These are phyloP conservation scores for Silvanus unidentatus DNA, from an alignment of 2,888 invertebrate species.

Conservation along the genomic window DNA sequence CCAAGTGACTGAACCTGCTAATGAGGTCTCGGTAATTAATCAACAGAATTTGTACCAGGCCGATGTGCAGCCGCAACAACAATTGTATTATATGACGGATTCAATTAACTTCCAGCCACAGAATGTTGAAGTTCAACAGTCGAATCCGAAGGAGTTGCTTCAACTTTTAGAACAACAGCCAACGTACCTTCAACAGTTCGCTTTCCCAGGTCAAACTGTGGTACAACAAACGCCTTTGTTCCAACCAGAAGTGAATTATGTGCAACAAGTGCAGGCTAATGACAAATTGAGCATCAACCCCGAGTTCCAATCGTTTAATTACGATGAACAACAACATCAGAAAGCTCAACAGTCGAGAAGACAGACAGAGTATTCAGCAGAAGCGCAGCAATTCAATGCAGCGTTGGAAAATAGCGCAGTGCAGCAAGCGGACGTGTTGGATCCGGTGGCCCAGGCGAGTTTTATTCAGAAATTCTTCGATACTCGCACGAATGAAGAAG, in stretches of 20 bases:
- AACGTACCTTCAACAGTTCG: constrained; percentile 25
- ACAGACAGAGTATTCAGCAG: background rate
- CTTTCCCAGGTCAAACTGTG: constrained; percentile 12
- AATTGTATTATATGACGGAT: constrained; percentile 16
- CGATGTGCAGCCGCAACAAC: constrained; percentile 9
- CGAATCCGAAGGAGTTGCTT: constrained; percentile 20
- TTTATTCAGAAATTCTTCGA: constrained; percentile 35
- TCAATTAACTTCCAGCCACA: background rate
- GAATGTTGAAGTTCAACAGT: constrained; percentile 22
- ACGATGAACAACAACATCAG: constrained; percentile 39
- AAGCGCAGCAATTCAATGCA: background rate
- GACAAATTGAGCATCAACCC: constrained; percentile 39
- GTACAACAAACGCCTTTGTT: constrained; percentile 16
- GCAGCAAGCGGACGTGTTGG: background rate
- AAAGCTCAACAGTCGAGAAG: background rate
- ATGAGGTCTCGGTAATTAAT: constrained; percentile 34
- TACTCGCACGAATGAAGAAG: constrained; percentile 17
- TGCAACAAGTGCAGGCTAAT: constrained; percentile 28
- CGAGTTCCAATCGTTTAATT: constrained; percentile 47
- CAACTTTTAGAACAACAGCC: constrained; percentile 17
- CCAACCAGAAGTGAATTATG: constrained; percentile 44
- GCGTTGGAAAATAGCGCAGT: constrained; percentile 9
- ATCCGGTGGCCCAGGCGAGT: constrained; percentile 30
- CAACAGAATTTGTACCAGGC: constrained; percentile 17
- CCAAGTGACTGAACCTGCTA: constrained; percentile 52